phyloP scores from a whole-genome alignment of 2,888 invertebrate genomes.

The Hetaerina titia region DNA sequence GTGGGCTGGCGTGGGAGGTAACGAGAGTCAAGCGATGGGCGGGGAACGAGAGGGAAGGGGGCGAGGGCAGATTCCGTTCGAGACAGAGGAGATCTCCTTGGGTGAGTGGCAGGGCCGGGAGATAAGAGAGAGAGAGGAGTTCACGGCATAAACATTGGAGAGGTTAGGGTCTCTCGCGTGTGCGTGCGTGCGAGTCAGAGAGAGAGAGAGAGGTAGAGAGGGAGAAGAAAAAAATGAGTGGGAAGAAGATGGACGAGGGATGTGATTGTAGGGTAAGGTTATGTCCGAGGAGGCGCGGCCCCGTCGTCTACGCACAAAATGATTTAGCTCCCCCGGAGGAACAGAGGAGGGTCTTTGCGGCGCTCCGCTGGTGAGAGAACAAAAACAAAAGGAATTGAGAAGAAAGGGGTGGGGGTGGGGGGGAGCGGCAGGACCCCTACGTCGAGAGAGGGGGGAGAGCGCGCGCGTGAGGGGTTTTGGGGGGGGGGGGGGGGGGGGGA shows the following conservation, averaged over 20 bases:
- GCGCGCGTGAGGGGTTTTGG: neutral
- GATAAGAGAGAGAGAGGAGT: constrained; percentile 52
- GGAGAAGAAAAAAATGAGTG: constrained; percentile 17
- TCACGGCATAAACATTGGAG: constrained; percentile 65
- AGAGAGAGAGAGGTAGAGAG: neutral
- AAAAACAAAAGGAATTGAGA: constrained; percentile 34
- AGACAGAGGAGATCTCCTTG: constrained; percentile 41
- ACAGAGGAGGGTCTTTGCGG: constrained; percentile 24
- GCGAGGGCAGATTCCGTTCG: neutral
- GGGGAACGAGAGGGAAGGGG: neutral
- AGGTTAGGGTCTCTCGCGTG: constrained; percentile 49
- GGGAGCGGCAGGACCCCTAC: neutral
- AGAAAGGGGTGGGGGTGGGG: neutral
- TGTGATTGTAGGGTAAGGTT: constrained; percentile 66
- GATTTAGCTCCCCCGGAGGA: constrained; percentile 40
- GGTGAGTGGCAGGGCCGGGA: constrained; percentile 60
- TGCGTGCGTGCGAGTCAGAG: neutral
- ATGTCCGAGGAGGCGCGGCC: constrained; percentile 62
- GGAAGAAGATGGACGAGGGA: constrained; percentile 58
- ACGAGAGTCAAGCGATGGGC: neutral
- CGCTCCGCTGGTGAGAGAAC: neutral
- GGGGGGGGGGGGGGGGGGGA: neutral
- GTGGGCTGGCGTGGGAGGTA: neutral
- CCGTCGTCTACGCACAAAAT: constrained; percentile 63
- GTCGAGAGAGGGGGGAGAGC: neutral